Percentiles rank a stretch among this genome's conserved stretches.
Conservation (phyloP, 2,113 vertebrate genomes). For the Emydura subglobosa region DNA sequence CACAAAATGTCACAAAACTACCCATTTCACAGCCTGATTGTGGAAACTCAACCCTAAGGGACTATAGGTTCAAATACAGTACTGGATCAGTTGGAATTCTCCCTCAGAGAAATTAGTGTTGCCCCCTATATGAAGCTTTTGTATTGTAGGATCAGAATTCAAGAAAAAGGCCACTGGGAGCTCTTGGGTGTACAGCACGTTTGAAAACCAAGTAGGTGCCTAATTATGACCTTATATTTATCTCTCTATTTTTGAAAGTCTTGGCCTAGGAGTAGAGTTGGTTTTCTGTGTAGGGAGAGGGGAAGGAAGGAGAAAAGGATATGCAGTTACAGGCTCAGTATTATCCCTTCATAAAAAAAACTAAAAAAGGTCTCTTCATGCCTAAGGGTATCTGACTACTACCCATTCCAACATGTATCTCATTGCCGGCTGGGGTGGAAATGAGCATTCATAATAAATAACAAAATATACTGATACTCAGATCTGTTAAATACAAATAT, state of each 20-base stretch:
- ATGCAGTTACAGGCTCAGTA: neutral
- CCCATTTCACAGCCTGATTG: neutral
- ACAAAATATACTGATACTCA: slow-evolving; percentile 8
- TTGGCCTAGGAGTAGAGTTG: neutral
- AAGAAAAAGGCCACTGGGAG: neutral
- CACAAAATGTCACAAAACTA: neutral
- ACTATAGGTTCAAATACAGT: neutral
- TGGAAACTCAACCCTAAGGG: neutral
- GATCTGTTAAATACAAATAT: slow-evolving; percentile 63
- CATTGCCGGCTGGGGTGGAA: neutral
- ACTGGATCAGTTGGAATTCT: neutral
- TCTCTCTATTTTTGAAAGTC: neutral
- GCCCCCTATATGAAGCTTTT: neutral
- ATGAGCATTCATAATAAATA: slow-evolving; percentile 31
- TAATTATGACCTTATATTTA: neutral
- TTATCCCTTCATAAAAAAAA: neutral
- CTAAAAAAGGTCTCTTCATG: neutral
- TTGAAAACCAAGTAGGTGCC: neutral
- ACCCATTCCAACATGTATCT: neutral
- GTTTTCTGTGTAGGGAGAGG: neutral
- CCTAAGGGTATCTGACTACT: neutral
- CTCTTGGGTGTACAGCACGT: neutral
- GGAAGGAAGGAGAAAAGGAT: neutral
- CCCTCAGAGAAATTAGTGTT: neutral
- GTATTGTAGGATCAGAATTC: neutral